Base-by-base conservation (phyloP, 1,140 invertebrate species). In the Atopsyche davidsoni region DNA sequence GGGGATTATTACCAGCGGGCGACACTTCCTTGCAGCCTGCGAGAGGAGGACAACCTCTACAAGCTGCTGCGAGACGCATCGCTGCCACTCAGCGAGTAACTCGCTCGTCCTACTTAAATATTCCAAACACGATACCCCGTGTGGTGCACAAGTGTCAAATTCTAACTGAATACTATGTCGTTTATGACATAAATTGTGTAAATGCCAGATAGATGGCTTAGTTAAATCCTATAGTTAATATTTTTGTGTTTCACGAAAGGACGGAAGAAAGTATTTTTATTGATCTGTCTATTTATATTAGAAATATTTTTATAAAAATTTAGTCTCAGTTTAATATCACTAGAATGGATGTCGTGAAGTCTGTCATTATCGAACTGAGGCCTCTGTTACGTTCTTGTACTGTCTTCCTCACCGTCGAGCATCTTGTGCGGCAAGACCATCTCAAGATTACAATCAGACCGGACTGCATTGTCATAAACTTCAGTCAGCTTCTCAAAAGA, bases 1-100 rank as follows among this genome's bases (percentile, higher is more conserved):
- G 57, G 78, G 1, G 77, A 92, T 60, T 97, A 93, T 69, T 98
- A 98, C 69, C 73, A 87, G 63, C 82, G 82, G 62, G 82, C 81
- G 2, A 86, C 84, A 0, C 60, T 98, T 52, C 78, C 84, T 0
- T 89, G 85, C 68, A 74, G 78, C 31, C 72, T 86, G 2, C 74
- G 75, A 47, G 81, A 87, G 64, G 77, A 76, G 59, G 76, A 82
- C 51, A 72, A 68, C 35, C 62, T 81, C 11, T 80, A 76, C 59
- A 63, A 68, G 66, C 64, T 11, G 66, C 68, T 57, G 68, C 31
- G 16, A 9, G 48, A 51, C 18, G 23, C 40, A 13, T 13, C 41
- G 28, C 25, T 32, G n/a, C n/a, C n/a, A n/a, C n/a, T n/a, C n/a
- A n/a, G n/a, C n/a, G n/a, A n/a, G n/a, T n/a, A n/a, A n/a, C n/a